A percentile compares a stretch with the other conserved stretches of the same genome.
Conservation (phyloP, 2,113 vertebrate genomes). For the Oreocharis arfaki region DNA sequence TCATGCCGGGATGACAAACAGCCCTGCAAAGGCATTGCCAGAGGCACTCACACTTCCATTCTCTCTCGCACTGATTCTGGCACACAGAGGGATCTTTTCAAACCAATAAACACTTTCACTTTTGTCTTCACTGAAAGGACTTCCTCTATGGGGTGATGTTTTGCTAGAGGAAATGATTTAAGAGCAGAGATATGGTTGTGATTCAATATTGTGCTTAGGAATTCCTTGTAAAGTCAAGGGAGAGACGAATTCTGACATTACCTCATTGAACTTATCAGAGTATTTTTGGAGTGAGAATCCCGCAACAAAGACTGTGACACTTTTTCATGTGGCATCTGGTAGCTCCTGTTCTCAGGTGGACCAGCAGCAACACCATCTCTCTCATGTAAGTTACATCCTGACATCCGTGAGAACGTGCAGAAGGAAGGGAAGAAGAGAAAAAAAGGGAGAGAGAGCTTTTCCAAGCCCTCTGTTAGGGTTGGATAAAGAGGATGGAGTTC, state of each 20-base stretch:
- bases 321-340: not conserved
- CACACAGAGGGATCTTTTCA: slow-evolving; percentile 48
- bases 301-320: not conserved
- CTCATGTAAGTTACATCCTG: not conserved
- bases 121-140: not conserved
- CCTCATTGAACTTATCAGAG: not conserved
- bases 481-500: not conserved
- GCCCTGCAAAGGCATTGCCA: not conserved
- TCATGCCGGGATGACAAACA: slow-evolving; percentile 28
- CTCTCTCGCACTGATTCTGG: slow-evolving; percentile 3
- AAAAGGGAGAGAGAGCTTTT: not conserved
- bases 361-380: not conserved
- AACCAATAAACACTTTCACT: slow-evolving; percentile 33
- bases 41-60: slow-evolving; percentile 7
- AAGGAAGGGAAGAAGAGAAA: not conserved
- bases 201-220: slow-evolving; percentile 1
- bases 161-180: slow-evolving; percentile 39
- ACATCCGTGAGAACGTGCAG: rapidly evolving
- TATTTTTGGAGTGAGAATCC: not conserved
- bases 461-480: rapidly evolving
- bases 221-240: slow-evolving; percentile 35
- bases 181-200: not conserved
- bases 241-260: slow-evolving; percentile 31
- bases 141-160: slow-evolving; percentile 36
- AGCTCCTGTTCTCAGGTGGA: not conserved